Evolutionary conservation across 2,113 vertebrate genomes (phyloP), one percentile per base, ranked within the genome.

Genomic region (Brachyhypopomus occidentalis): DNA sequence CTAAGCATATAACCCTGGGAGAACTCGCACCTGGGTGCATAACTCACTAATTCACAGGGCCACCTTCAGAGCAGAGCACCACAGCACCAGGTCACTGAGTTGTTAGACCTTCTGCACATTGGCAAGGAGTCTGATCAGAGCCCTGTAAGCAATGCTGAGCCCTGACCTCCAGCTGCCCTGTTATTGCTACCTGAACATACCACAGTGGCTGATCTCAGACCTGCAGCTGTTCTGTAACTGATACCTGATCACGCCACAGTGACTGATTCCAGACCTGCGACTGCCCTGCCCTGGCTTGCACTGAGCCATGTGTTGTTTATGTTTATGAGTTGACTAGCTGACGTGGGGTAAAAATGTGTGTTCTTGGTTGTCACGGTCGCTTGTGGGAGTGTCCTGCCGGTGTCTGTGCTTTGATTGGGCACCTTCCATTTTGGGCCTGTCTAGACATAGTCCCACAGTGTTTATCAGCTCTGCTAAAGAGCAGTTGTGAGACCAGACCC

Each of bases 381-480:
- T 64, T 56, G 60, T 25, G 23, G 69, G 11, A 6, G 8, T 34
- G 58, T 52, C 56, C 69, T 30, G 72, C 38, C 58, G 23, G 22
- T 63, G 2, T 38, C 52, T 69, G 56, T 55, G 30, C 38, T 58
- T 14, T 75, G 41, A 56, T 48, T 25, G 12, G 63, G 20, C 34
- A 45, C 62, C 55, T 78, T 77, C 71, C 20, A 69, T 55, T 55
- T 45, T 48, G 64, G 19, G 55, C 45, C 58, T 70, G 67, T 66
- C 71, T 64, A 58, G 72, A 52, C 17, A 27, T 5, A 34, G 36
- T n/a, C 25, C 69, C 41, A 9, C 67, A 67, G 27, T 58, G 45
- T 25, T 78, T 75, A 69, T 71, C 52, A 36, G 77, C 45, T 78
- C 27, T 55, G 34, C 25, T 30, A 62, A 3, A 67, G 27, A 67